These are phyloP conservation scores for Oryzias celebensis DNA, from an alignment of 2,113 vertebrate genomes.

Conservation along the genomic window DNA sequence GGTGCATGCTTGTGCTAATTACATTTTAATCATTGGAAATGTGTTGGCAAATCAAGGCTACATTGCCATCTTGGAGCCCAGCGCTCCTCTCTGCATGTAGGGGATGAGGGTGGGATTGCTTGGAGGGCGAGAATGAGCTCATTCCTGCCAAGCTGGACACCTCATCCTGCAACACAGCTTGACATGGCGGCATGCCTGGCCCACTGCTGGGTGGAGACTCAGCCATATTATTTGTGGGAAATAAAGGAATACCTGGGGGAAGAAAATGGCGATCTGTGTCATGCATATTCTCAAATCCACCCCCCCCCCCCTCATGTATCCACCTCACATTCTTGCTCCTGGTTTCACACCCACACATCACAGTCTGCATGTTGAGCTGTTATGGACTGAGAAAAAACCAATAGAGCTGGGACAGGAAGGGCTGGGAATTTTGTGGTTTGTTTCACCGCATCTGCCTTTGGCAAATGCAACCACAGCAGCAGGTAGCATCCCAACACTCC, in stretches of 20 bases:
- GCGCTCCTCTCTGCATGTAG: conserved; percentile 89
- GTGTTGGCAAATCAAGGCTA: conserved; percentile 99
- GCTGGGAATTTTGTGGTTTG: conserved; percentile 59
- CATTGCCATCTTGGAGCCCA: conserved; percentile 97
- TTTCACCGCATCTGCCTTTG: conserved; percentile 49
- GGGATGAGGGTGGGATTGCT: conserved; percentile 79
- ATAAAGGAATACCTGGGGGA: conserved; percentile 75
- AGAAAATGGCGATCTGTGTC: conserved; percentile 72
- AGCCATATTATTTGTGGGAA: conserved; percentile 86
- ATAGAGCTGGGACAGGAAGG: conserved; percentile 54
- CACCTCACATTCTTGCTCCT: conserved; percentile 30
- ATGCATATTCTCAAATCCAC: conserved; percentile 86
- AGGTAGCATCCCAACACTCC: conserved; percentile 22
- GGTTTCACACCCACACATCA: conserved; percentile 76
- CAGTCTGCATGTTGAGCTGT: conserved; percentile 82
- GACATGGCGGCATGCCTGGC: conserved; percentile 87
- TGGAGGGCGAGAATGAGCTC: conserved; percentile 67
- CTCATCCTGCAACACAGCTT: conserved; percentile 80
- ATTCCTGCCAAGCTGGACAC: conserved; percentile 56
- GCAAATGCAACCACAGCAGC: conserved; percentile 31
- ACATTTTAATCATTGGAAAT: conserved; percentile 99
- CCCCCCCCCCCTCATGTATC: conserved; percentile 50
- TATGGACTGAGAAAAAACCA: conserved; percentile 72
- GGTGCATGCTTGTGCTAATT: conserved; percentile 99
- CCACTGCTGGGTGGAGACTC: conserved; percentile 84